phyloP scores from a whole-genome alignment of 2,888 invertebrate genomes.

The Panopea generosa region DNA sequence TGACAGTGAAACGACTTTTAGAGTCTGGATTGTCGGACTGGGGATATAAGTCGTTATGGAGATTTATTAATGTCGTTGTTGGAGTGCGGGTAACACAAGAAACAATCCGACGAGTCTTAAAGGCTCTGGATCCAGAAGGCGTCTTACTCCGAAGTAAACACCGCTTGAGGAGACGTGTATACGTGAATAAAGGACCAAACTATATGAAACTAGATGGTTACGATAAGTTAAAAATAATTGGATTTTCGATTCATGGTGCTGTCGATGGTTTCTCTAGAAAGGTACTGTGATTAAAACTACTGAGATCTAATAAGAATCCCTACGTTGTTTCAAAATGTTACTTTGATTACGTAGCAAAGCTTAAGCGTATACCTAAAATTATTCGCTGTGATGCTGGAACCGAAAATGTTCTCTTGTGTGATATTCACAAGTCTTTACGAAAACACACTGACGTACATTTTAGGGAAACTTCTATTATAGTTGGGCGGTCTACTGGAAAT shows the following conservation, averaged over 20 bases:
- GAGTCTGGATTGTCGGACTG: neutral
- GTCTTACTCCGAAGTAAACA: neutral
- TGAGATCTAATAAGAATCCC: slow-evolving; percentile 23
- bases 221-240: slow-evolving; percentile 37
- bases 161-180: slow-evolving; percentile 11
- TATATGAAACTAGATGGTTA: slow-evolving; percentile 24
- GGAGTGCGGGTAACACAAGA: slow-evolving; percentile 24
- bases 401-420: too few relatives aligned
- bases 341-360: slow-evolving; percentile 4
- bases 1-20: neutral
- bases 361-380: too few relatives aligned
- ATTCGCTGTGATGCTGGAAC: too few relatives aligned
- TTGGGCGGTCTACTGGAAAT: slow-evolving; percentile 9
- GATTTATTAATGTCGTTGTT: slow-evolving; percentile 6
- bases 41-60: slow-evolving; percentile 27
- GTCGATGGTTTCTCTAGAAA: slow-evolving; percentile 35
- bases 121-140: slow-evolving; percentile 18
- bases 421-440: too few relatives aligned
- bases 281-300: slow-evolving; percentile 26
- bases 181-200: slow-evolving; percentile 33
- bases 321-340: slow-evolving; percentile 9
- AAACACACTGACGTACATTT: too few relatives aligned
- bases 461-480: too few relatives aligned
- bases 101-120: slow-evolving; percentile 15
- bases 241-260: slow-evolving; percentile 30